Percentiles rank a stretch among this genome's conserved stretches.
phyloP scores from a whole-genome alignment of 2,113 vertebrate species.

The Cyanoramphus novaezelandiae region DNA sequence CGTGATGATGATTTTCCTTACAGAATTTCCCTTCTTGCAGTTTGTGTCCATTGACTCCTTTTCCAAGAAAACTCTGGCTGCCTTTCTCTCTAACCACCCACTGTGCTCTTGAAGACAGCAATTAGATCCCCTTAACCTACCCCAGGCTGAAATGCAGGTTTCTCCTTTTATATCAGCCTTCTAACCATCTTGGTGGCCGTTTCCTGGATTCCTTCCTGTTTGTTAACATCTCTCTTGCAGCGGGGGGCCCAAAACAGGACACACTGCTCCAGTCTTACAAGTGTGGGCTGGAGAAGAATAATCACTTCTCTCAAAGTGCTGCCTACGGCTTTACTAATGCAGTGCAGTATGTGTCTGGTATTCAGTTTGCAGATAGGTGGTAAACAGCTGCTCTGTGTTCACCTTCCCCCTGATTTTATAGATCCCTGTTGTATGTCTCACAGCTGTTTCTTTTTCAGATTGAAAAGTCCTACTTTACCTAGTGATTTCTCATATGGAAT shows the following conservation, averaged over 20 bases:
- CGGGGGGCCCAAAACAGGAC: background rate
- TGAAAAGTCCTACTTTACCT: background rate
- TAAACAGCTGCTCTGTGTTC: background rate
- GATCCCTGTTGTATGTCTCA: background rate
- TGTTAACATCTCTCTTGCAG: background rate
- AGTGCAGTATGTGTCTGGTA: background rate
- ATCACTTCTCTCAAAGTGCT: background rate
- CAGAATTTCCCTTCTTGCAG: background rate
- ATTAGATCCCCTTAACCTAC: background rate
- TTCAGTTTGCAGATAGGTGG: background rate
- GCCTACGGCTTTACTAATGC: background rate
- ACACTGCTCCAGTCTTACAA: background rate
- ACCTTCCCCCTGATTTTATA: background rate
- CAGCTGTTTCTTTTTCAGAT: background rate
- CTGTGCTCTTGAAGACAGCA: background rate
- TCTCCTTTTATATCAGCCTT: background rate
- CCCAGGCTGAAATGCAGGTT: background rate
- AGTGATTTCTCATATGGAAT: background rate
- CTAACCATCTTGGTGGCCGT: background rate
- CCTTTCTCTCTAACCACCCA: background rate
- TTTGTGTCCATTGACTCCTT: background rate
- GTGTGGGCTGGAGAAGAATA: background rate
- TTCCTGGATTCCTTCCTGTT: background rate
- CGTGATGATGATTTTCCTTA: background rate
- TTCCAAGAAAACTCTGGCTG: background rate